Conservation (phyloP, 2,888 invertebrate genomes). For the Drosophila leonis region DNA sequence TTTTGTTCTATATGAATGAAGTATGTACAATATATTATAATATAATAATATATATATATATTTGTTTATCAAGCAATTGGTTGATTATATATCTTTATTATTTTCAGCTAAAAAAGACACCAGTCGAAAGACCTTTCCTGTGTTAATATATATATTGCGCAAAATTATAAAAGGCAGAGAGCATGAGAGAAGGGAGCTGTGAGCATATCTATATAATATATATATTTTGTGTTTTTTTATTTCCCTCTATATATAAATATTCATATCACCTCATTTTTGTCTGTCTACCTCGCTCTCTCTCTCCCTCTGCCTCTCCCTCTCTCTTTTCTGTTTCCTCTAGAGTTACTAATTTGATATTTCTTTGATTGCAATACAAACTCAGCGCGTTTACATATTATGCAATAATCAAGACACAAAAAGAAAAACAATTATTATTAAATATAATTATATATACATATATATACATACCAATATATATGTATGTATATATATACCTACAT, state of each 20-base stretch:
- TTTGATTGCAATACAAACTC: constrained; percentile 24
- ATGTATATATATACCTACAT: background rate
- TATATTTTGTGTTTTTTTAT: background rate
- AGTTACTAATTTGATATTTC: constrained; percentile 44
- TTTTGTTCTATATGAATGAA: no score
- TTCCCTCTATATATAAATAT: background rate
- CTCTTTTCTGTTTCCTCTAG: background rate
- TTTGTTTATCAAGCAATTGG: background rate
- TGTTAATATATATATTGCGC: no score
- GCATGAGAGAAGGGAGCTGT: background rate
- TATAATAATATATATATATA: no score
- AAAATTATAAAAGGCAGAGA: no score
- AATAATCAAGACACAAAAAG: constrained; percentile 10
- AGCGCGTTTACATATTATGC: constrained; percentile 32
- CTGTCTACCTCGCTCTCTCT: background rate
- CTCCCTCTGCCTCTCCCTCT: background rate
- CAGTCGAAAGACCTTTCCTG: background rate
- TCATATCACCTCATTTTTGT: background rate
- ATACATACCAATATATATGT: background rate
- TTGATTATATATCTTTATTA: background rate
- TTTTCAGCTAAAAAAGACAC: no score
- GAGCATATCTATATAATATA: background rate
- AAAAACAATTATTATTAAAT: constrained; percentile 8
- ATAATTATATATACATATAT: background rate
- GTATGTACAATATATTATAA: no score